These are phyloP conservation scores for Psittacula echo DNA, from an alignment of 2,797 vertebrate genomes.

Conservation along the genomic window DNA sequence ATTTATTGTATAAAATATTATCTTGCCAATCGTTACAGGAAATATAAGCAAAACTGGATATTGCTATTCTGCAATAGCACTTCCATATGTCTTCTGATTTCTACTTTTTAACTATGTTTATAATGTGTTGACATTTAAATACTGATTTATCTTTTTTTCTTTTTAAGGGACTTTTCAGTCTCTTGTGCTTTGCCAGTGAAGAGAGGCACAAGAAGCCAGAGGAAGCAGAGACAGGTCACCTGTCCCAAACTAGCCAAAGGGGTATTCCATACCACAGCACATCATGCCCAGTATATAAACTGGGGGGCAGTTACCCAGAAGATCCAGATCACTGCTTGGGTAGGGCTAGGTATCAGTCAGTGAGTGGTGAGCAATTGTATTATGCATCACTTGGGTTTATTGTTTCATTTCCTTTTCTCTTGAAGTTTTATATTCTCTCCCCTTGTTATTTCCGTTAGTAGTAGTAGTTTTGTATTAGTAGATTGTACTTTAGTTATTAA, in stretches of 20 bases:
- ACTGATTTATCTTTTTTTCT: background rate
- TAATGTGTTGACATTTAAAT: background rate
- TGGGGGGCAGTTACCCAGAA: background rate
- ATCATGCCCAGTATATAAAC: background rate
- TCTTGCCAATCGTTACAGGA: background rate
- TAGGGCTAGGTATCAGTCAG: background rate
- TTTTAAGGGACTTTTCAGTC: background rate
- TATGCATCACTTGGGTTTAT: background rate
- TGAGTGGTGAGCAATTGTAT: background rate
- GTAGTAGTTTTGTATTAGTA: background rate
- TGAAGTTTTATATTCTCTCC: background rate
- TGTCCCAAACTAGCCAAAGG: background rate
- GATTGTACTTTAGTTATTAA: background rate
- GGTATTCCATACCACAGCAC: background rate
- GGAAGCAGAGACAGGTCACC: background rate
- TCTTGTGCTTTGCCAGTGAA: background rate
- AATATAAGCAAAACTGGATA: background rate
- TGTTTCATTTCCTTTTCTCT: background rate
- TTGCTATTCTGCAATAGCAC: background rate
- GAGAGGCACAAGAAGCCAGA: background rate
- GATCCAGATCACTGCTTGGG: background rate
- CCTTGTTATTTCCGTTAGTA: background rate
- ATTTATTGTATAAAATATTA: background rate
- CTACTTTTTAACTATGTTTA: background rate
- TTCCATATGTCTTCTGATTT: background rate